Percentiles rank a stretch among this genome's conserved stretches.
Conservation (phyloP, 30 jellyfish, hydroid and myxozoan species). For the Pseudorhiza aurosa region DNA sequence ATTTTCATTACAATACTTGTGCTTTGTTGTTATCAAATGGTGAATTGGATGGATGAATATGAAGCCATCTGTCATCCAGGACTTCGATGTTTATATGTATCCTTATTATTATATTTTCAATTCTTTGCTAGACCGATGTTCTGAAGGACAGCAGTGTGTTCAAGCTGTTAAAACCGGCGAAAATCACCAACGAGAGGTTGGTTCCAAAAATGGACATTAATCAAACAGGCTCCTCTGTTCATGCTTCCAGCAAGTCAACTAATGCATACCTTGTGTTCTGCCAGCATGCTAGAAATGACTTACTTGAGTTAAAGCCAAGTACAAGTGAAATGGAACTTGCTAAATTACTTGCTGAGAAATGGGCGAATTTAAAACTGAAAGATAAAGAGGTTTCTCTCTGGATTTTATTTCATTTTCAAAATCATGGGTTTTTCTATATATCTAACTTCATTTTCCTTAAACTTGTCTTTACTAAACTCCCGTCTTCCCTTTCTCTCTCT, state of each 20-base stretch:
- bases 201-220: not conserved
- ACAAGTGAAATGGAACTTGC: conserved; percentile 57
- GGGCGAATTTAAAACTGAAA: conserved; percentile 49
- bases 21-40: no score
- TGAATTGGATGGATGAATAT: no score
- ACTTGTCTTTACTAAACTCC: no score
- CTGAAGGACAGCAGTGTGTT: conserved; percentile 10
- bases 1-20: no score
- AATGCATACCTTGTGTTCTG: conserved; percentile 58
- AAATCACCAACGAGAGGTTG: not conserved
- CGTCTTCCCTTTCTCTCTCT: no score
- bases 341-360: conserved; percentile 59
- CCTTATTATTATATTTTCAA: no score
- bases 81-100: no score
- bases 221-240: not conserved
- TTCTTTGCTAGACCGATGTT: conserved; percentile 46
- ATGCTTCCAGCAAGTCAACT: conserved; percentile 56
- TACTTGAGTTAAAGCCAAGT: conserved; percentile 33
- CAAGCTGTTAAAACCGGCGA: conserved; percentile 15
- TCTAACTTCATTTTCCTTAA: no score
- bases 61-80: no score
- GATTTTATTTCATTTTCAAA: no score
- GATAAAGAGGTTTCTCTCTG: conserved; percentile 52
- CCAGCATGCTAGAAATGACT: conserved; percentile 48
- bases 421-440: no score